Evolutionary conservation across 2,888 invertebrate species (phyloP).

Genomic region (Synergus japonicus): DNA sequence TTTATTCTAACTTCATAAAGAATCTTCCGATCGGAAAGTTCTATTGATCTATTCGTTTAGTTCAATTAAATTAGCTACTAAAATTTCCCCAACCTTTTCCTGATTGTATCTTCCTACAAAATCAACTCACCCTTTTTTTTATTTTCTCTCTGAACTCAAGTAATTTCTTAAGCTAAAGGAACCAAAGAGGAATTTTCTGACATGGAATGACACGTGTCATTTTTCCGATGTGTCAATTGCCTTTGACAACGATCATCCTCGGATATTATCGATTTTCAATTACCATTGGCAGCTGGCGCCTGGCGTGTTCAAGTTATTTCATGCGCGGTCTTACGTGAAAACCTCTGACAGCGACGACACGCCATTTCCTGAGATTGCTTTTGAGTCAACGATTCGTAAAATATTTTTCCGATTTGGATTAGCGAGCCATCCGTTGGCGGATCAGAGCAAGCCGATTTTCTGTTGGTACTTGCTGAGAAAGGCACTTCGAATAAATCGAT

Average conservation of each 20-base stretch:
- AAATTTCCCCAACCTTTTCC: too few relatives aligned
- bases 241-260: constrained; percentile 9
- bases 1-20: too few relatives aligned
- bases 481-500: constrained; percentile 46
- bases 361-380: constrained; percentile 2
- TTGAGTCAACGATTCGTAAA: constrained; percentile 13
- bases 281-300: constrained; percentile 13
- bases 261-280: constrained; percentile 33
- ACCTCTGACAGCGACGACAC: constrained; percentile 1
- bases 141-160: not conserved
- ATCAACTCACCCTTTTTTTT: not conserved
- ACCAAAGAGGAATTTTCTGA: not conserved
- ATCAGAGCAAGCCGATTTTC: constrained; percentile 40
- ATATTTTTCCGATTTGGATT: constrained; percentile 24
- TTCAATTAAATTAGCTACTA: too few relatives aligned
- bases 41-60: too few relatives aligned
- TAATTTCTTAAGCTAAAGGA: not conserved
- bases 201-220: not conserved
- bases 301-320: constrained; percentile 17
- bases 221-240: not conserved
- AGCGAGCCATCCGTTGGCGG: not conserved
- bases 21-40: too few relatives aligned
- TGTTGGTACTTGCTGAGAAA: constrained; percentile 44
- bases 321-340: constrained; percentile 1
- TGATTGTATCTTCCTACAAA: too few relatives aligned